Evolutionary conservation across 2,113 vertebrate species (phyloP).

Genomic region (Arenaria interpres): DNA sequence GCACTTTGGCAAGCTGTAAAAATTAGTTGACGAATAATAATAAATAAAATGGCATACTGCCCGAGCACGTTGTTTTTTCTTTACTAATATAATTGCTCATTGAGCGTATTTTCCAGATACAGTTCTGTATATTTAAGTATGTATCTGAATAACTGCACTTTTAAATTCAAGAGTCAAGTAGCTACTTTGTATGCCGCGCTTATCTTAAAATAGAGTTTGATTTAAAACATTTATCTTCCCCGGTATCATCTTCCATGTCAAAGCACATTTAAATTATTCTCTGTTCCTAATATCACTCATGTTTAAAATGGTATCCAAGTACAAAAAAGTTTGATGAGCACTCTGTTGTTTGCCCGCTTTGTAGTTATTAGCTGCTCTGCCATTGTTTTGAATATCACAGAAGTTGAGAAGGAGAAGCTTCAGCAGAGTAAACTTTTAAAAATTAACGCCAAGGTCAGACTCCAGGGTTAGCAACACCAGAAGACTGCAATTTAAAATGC

Average conservation of each 20-base stretch:
- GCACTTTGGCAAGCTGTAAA: not conserved
- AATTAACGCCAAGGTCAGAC: slow-evolving; percentile 41
- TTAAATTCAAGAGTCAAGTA: slow-evolving; percentile 51
- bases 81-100: not conserved
- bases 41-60: not conserved
- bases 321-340: not conserved
- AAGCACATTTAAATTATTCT: slow-evolving; percentile 41
- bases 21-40: not conserved
- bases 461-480: not conserved
- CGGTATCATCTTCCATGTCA: slow-evolving; percentile 28
- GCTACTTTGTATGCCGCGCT: slow-evolving; percentile 41
- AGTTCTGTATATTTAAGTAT: not conserved
- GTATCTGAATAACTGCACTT: slow-evolving; percentile 26
- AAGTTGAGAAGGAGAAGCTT: not conserved
- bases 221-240: slow-evolving; percentile 63
- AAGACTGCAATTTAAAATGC: slow-evolving; percentile 28
- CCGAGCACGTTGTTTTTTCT: not conserved
- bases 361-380: not conserved
- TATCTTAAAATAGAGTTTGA: slow-evolving; percentile 58
- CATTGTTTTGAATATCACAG: not conserved
- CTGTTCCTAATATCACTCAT: not conserved
- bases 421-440: slow-evolving; percentile 47
- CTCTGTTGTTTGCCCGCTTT: slow-evolving; percentile 19
- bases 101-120: slow-evolving; percentile 24
- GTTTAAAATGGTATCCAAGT: not conserved